These are phyloP conservation scores for Phoenicopterus ruber DNA, from an alignment of 2,113 vertebrate species.

Conservation along the genomic window DNA sequence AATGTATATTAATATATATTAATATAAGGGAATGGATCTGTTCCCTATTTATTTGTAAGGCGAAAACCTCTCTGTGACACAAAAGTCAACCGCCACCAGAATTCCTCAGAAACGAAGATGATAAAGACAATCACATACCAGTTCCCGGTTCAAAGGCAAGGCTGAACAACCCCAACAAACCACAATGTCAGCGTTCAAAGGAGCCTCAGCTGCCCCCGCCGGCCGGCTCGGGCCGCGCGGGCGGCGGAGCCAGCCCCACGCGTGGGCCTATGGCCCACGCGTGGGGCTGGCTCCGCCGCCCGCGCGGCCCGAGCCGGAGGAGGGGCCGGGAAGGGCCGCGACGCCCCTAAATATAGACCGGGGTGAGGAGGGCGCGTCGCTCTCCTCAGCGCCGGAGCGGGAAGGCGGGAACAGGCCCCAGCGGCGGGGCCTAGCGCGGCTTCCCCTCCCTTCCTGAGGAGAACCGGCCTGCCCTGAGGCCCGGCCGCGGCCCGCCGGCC, in stretches of 20 bases:
- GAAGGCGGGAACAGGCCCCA: neutral
- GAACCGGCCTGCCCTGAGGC: neutral
- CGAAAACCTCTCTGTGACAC: neutral
- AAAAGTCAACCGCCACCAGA: neutral
- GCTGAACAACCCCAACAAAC: too few relatives aligned
- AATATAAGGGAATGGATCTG: too few relatives aligned
- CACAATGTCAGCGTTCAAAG: rapidly evolving
- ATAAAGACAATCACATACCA: rapidly evolving
- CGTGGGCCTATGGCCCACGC: neutral
- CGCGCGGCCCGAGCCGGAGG: neutral
- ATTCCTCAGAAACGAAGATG: neutral
- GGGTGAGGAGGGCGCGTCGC: neutral
- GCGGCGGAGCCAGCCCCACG: neutral
- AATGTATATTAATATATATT: too few relatives aligned
- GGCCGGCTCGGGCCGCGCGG: neutral
- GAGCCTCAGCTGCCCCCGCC: neutral
- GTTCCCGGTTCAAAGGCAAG: too few relatives aligned
- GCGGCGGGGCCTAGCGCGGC: neutral
- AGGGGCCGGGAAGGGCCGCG: neutral
- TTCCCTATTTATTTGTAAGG: neutral
- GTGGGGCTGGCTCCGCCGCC: neutral
- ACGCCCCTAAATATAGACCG: neutral
- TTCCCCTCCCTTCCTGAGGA: neutral
- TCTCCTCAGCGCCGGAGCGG: neutral
- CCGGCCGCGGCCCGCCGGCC: neutral